phyloP scores from a whole-genome alignment of 2,888 invertebrate genomes.

The Macrosoma leucophasiata region DNA sequence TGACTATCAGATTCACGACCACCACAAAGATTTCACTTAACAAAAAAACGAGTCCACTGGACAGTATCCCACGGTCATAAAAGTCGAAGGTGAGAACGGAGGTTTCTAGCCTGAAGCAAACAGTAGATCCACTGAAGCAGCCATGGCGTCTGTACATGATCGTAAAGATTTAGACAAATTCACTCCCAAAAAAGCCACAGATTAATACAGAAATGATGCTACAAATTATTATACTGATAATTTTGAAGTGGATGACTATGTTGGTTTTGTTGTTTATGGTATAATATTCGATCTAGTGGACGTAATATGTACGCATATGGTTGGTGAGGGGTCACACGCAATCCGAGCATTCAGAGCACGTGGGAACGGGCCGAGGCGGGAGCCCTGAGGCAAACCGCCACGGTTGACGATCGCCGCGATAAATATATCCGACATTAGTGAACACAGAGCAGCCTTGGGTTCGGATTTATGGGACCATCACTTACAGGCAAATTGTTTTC shows the following conservation, averaged over 20 bases:
- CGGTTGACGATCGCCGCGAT: slow-evolving; percentile 72
- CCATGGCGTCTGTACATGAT: slow-evolving; percentile 45
- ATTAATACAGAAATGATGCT: slow-evolving; percentile 28
- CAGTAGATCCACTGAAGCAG: slow-evolving; percentile 71
- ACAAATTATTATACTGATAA: slow-evolving; percentile 15
- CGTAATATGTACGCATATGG: slow-evolving; percentile 44
- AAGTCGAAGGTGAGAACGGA: slow-evolving; percentile 60
- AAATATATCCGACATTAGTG: slow-evolving; percentile 67
- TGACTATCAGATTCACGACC: too few relatives aligned
- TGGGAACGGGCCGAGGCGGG: slow-evolving; percentile 67
- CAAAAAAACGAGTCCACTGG: slow-evolving; percentile 44
- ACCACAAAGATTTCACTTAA: slow-evolving; percentile 54
- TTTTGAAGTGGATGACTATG: slow-evolving; percentile 6
- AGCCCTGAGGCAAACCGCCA: slow-evolving; percentile 58
- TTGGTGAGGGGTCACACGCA: slow-evolving; percentile 68
- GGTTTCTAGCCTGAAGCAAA: slow-evolving; percentile 67
- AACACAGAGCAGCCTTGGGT: slow-evolving; percentile 45
- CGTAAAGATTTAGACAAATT: slow-evolving; percentile 34
- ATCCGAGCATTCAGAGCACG: slow-evolving; percentile 72
- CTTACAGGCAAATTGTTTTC: slow-evolving; percentile 22
- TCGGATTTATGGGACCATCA: slow-evolving; percentile 37
- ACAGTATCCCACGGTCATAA: slow-evolving; percentile 66
- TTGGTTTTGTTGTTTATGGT: slow-evolving; percentile 24
- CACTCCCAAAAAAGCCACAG: slow-evolving; percentile 42
- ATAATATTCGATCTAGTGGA: slow-evolving; percentile 36